Evolutionary conservation across 2,113 vertebrate genomes (phyloP), one percentile per base, ranked within the genome.

Genomic region (Sciurus niger): DNA sequence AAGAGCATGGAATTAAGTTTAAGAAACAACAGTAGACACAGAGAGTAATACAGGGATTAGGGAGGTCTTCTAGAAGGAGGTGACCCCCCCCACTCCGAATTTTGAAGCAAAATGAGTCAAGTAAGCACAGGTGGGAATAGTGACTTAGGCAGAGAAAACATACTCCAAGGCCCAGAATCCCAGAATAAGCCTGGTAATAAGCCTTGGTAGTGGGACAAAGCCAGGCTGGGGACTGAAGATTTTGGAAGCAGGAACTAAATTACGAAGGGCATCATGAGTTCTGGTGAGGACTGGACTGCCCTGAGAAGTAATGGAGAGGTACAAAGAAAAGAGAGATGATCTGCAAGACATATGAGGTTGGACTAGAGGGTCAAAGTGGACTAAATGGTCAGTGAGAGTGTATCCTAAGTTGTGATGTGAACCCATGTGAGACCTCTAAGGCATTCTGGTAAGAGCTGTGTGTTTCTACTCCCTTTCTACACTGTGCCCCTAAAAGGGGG

Each of bases 71-170:
- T 4, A 60, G 70, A 67, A 73, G 51, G 51, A 90, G 53, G 34
- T 70, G 3, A 93, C n/a, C 24, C 60, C 60, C 32, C 48, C 86
- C 65, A 84, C 2, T 1, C 22, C 88, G 53, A 93, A 84, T 95
- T 43, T 37, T 74, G 34, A 93, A 78, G 30, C 80, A 93, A 96
- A 93, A 84, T 51, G 63, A 93, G 76, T 80, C 67, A 46, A 43
- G 37, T 78, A 73, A 79, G 37, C 77, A 96, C 86, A 96, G 18
- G 24, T 76, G 18, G 70, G n/a, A 70, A 37, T 63, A n/a, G 72
- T 89, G 78, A 74, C 79, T 80, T 32, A 25, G 48, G 48, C 32
- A 51, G 13, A 87, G 24, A 83, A 87, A 86, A 72, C 34, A 80
- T 0, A 89, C 30, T 92, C 48, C 58, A 80, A 72, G 37, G 72